Evolutionary conservation across 2,113 vertebrate genomes (phyloP).

Genomic region (Sigmodon hispidus): DNA sequence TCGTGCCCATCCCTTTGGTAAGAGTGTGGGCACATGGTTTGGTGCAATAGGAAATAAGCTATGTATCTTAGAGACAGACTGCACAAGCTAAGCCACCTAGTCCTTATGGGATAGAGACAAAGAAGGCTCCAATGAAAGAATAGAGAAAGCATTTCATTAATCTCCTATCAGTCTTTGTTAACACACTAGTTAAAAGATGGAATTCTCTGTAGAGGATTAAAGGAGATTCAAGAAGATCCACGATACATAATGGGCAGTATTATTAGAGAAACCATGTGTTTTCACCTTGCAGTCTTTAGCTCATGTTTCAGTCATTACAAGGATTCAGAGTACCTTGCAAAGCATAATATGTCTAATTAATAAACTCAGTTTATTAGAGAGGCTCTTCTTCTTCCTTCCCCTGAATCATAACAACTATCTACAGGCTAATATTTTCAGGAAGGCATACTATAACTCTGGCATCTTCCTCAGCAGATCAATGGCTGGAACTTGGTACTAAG

Average conservation of each 20-base stretch:
- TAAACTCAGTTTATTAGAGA: constrained; percentile 57
- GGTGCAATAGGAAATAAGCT: not conserved
- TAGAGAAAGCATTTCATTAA: not conserved
- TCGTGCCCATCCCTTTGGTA: not conserved
- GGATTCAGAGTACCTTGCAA: not conserved
- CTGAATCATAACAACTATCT: constrained; percentile 40
- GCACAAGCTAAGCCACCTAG: not conserved
- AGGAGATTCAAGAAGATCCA: not conserved
- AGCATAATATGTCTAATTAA: not conserved
- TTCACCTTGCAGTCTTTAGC: not conserved
- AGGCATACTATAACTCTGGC: constrained; percentile 31
- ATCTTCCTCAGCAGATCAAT: constrained; percentile 48
- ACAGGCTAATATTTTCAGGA: constrained; percentile 37
- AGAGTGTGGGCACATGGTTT: not conserved
- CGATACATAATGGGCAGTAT: not conserved
- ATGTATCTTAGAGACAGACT: not conserved
- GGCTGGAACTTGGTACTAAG: constrained; percentile 38
- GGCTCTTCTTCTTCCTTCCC: too few species aligned
- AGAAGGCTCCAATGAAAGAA: not conserved
- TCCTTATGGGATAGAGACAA: not conserved
- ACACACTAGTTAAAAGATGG: not conserved
- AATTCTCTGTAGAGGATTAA: not conserved
- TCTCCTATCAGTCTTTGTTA: not conserved
- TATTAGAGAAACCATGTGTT: not conserved
- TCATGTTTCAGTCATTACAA: not conserved